These are phyloP conservation scores for Cisticola juncidis DNA, from an alignment of 2,113 vertebrate genomes.

Conservation along the genomic window DNA sequence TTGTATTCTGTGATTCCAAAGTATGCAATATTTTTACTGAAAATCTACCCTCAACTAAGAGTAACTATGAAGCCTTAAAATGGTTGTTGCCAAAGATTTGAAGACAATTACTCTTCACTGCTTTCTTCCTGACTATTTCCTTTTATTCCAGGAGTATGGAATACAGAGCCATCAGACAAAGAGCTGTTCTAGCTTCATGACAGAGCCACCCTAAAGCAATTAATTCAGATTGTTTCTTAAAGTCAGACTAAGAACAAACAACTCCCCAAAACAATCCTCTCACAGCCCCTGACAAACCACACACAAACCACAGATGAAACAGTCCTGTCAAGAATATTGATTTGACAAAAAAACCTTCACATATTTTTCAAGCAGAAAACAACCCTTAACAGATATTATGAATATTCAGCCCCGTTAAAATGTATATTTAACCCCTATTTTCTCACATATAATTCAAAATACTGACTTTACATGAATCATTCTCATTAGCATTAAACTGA, in stretches of 20 bases:
- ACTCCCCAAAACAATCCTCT: neutral
- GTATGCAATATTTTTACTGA: neutral
- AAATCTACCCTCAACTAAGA: neutral
- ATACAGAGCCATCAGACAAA: neutral
- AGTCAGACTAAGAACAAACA: neutral
- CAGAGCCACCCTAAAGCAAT: slow-evolving; percentile 16
- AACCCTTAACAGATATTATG: neutral
- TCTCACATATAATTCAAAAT: neutral
- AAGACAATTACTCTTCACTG: neutral
- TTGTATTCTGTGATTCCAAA: neutral
- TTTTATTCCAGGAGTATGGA: neutral
- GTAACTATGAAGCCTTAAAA: neutral
- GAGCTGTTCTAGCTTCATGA: slow-evolving; percentile 21
- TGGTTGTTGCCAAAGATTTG: neutral
- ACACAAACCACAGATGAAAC: neutral
- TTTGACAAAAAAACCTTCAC: neutral
- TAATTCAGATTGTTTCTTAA: neutral
- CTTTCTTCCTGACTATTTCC: neutral
- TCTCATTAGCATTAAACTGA: neutral
- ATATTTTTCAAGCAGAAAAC: neutral
- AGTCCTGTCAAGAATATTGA: neutral
- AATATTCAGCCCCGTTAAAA: neutral
- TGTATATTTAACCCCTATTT: neutral
- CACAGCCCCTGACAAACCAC: neutral
- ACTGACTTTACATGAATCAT: neutral